Conservation (phyloP, 2,888 invertebrate species). For the Diaprepes abbreviatus region DNA sequence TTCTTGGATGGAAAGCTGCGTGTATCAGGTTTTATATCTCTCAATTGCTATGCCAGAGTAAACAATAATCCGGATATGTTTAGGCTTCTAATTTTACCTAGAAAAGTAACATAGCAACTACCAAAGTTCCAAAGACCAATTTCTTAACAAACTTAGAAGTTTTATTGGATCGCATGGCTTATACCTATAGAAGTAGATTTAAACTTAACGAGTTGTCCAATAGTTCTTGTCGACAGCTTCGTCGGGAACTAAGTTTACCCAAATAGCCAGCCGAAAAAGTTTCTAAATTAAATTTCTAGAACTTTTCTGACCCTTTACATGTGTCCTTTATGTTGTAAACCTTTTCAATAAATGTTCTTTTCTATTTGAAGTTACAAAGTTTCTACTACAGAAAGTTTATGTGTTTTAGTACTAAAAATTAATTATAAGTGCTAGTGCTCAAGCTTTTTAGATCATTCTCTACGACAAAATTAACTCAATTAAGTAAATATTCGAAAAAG, state of each 20-base stretch:
- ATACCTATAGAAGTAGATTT: slow-evolving; percentile 40
- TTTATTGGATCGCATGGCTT: slow-evolving; percentile 26
- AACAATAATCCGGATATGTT: too few relatives aligned
- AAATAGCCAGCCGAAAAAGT: slow-evolving; percentile 62
- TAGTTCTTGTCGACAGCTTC: slow-evolving; percentile 63
- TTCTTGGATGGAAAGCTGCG: too few relatives aligned
- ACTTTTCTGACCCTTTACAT: slow-evolving; percentile 58
- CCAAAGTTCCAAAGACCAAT: neutral
- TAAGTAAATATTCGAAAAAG: too few relatives aligned
- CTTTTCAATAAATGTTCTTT: slow-evolving; percentile 45
- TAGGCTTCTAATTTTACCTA: too few relatives aligned
- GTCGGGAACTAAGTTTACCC: slow-evolving; percentile 60
- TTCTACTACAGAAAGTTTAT: neutral
- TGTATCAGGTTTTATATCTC: too few relatives aligned
- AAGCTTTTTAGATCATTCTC: too few relatives aligned
- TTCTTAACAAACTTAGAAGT: slow-evolving; percentile 15
- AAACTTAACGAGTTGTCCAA: slow-evolving; percentile 62
- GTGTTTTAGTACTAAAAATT: too few relatives aligned
- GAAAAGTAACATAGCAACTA: neutral
- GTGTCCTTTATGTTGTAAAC: slow-evolving; percentile 47
- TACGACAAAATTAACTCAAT: too few relatives aligned
- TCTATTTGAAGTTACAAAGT: slow-evolving; percentile 28
- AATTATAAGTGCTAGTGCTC: too few relatives aligned
- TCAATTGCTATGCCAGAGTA: too few relatives aligned
- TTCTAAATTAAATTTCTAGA: slow-evolving; percentile 64